Conservation (phyloP, 2,888 invertebrate genomes). For the Spatulosminthurus flaviceps region DNA sequence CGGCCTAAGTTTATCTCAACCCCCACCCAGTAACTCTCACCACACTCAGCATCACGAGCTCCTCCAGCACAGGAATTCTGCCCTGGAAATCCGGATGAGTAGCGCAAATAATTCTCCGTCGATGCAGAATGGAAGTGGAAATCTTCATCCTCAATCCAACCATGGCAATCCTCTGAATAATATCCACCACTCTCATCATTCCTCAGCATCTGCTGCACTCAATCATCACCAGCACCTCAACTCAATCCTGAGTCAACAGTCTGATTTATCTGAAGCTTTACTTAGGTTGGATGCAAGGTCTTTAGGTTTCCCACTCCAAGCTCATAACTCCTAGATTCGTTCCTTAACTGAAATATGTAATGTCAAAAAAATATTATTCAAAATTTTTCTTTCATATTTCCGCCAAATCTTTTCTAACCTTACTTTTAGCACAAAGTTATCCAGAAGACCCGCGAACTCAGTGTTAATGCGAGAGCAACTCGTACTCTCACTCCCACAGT, state of each 20-base stretch:
- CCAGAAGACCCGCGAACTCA: not conserved
- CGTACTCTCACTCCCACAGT: not conserved
- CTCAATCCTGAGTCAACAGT: constrained; percentile 61
- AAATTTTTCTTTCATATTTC: not conserved
- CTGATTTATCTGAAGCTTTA: constrained; percentile 61
- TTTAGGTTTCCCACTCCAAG: constrained; percentile 62
- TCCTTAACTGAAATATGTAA: not conserved
- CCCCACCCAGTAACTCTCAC: not conserved
- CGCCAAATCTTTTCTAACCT: not conserved
- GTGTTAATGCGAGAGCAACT: not conserved
- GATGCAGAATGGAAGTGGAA: constrained; percentile 53
- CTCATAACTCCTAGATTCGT: constrained; percentile 62
- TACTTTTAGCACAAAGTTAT: constrained; percentile 1
- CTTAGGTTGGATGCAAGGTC: constrained; percentile 61
- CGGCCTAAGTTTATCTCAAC: constrained; percentile 24
- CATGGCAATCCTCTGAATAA: constrained; percentile 57
- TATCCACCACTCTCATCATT: constrained; percentile 57
- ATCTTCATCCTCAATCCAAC: constrained; percentile 48
- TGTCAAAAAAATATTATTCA: not conserved
- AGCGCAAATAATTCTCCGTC: constrained; percentile 38
- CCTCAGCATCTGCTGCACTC: constrained; percentile 47
- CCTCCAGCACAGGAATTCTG: constrained; percentile 52
- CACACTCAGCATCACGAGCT: constrained; percentile 62
- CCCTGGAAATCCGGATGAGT: constrained; percentile 53
- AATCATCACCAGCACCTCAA: constrained; percentile 63